Base-by-base conservation (phyloP, 2,113 vertebrate genomes). In the Vulpes vulpes region DNA sequence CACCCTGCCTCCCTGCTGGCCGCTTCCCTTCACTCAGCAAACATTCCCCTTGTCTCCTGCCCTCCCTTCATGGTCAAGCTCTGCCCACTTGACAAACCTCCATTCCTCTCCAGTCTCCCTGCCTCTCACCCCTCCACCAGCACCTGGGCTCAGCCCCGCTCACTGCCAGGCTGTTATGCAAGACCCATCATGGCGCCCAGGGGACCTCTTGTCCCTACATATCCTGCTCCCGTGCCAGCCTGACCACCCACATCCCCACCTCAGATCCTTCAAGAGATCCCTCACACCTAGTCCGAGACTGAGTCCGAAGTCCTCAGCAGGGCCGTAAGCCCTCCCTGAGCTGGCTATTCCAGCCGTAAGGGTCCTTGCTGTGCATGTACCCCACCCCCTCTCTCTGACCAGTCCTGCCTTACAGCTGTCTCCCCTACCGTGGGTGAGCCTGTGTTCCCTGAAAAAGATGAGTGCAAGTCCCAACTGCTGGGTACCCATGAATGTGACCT, bases 331-430 rank as follows among this genome's bases (percentile, higher is more conserved):
- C 9, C 17, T 55, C 59, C 32, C 1, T 1, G 32, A 82, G 14
- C 92, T 20, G 35, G 38, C 22, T 38, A 23, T 5, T 65, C 57
- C 51, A 12, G 15, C 30, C 32, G 14, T 20, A 9, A 59, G 35
- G 57, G 32, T 22, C 20, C 59, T 20, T 43, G 30, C 22, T 35
- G 4, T 1, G 32, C 11, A 7, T 19, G 43, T 17, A 8, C 27
- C 38, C 55, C 5, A 19, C 11, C 8, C 8, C 64, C 20, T 1
- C 51, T n/a, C 23, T 64, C 17, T 12, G 67, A 27, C 43, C 35
- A 2, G 10, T 23, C 14, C 79, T 53, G 0, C 55, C 35, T 30
- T 5, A 32, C 5, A 22, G 49, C 11, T 23, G 2, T 4, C 35
- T 43, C 79, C 64, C 12, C 22, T 11, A 23, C 10, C 25, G 0